phyloP scores from a whole-genome alignment of 2,888 invertebrate genomes.

The Lamellibrachia satsuma region DNA sequence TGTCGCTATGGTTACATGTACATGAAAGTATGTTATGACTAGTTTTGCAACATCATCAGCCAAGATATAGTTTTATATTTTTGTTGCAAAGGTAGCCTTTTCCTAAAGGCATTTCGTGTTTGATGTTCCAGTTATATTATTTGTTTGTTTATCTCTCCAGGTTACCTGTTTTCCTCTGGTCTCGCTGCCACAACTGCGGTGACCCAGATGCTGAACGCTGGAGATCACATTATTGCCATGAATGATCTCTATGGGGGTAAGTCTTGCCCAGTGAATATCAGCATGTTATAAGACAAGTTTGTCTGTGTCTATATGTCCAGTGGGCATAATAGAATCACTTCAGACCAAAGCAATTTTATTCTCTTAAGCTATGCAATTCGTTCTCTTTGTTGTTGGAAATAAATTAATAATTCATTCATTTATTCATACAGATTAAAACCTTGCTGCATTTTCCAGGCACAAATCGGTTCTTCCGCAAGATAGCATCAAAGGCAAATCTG shows the following conservation, averaged over 20 bases:
- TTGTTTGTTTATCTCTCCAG: constrained; percentile 47
- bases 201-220: constrained; percentile 78
- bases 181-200: constrained; percentile 85
- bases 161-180: constrained; percentile 83
- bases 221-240: constrained; percentile 89
- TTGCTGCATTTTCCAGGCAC: constrained; percentile 68
- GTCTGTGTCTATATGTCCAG: background rate
- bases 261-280: background rate
- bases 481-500: constrained; percentile 76
- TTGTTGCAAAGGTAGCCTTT: too few species aligned
- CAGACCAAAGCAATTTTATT: too few species aligned
- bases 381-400: too few species aligned
- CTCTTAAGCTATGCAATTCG: too few species aligned
- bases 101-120: too few species aligned
- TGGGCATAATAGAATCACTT: too few species aligned
- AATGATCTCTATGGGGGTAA: constrained; percentile 94
- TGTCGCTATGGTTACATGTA: too few species aligned
- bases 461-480: constrained; percentile 77
- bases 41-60: too few species aligned
- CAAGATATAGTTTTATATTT: too few species aligned
- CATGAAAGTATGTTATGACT: too few species aligned
- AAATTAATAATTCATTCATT: background rate
- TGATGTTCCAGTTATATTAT: too few species aligned
- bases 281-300: background rate
- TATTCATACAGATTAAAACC: too few species aligned